Evolutionary conservation across 2,888 invertebrate genomes (phyloP).

Genomic region (Gymnosoma rotundatum): DNA sequence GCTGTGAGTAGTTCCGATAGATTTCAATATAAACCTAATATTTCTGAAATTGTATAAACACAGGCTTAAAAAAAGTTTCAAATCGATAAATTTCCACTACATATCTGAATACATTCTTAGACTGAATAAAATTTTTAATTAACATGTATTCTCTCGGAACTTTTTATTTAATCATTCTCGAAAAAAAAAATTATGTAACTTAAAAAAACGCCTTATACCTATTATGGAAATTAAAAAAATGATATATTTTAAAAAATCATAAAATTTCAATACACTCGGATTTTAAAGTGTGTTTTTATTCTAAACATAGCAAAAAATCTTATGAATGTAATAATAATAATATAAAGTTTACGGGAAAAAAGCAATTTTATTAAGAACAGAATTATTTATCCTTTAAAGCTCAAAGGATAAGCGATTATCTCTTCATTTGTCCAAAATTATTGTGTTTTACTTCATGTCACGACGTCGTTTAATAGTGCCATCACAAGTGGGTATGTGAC

Average conservation of each 20-base stretch:
- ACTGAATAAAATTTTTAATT: too few relatives aligned
- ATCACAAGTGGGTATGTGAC: slow-evolving; percentile 81
- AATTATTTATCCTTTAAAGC: slow-evolving; percentile 13
- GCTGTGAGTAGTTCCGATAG: too few relatives aligned
- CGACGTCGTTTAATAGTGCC: slow-evolving; percentile 81
- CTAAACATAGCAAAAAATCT: slow-evolving; percentile 56
- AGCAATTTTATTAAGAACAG: slow-evolving; percentile 40
- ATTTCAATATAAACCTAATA: too few relatives aligned
- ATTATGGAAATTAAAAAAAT: background rate
- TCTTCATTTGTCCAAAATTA: slow-evolving; percentile 9
- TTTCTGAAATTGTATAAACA: too few relatives aligned
- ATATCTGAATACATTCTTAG: too few relatives aligned
- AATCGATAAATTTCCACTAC: too few relatives aligned
- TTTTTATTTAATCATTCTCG: too few relatives aligned
- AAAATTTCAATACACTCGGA: background rate
- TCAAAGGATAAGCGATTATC: background rate
- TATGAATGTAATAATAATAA: slow-evolving; percentile 68
- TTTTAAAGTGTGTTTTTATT: slow-evolving; percentile 16
- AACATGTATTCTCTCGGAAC: too few relatives aligned
- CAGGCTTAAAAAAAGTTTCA: too few relatives aligned
- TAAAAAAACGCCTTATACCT: background rate
- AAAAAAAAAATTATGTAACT: too few relatives aligned
- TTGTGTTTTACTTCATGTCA: slow-evolving; percentile 77
- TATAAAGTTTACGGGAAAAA: slow-evolving; percentile 41
- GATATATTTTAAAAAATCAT: background rate